A percentile compares a stretch with the other conserved stretches of the same genome.
Conservation (phyloP, 2,888 invertebrate species). For the Archips xylosteana region DNA sequence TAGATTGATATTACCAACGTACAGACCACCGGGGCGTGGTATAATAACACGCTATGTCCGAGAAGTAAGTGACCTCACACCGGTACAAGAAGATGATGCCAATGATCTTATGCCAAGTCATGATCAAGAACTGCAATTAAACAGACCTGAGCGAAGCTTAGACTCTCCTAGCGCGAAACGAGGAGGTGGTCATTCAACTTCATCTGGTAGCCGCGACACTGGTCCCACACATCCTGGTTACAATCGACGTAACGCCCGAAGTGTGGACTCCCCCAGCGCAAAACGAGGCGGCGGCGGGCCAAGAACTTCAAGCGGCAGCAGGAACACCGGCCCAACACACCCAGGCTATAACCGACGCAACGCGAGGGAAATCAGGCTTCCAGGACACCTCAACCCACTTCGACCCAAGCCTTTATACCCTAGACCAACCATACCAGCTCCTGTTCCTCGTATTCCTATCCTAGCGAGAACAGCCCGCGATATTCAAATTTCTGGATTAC, state of each 20-base stretch:
- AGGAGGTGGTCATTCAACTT: conserved; percentile 52
- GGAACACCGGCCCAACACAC: conserved; percentile 25
- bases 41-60: conserved; percentile 43
- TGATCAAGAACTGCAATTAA: conserved; percentile 40
- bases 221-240: conserved; percentile 61
- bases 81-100: conserved; percentile 50
- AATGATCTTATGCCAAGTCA: conserved; percentile 45
- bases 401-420: conserved; percentile 43
- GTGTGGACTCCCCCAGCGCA: conserved; percentile 39
- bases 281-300: conserved; percentile 27
- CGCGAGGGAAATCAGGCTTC: conserved; percentile 43
- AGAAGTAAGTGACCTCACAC: conserved; percentile 50
- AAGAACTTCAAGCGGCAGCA: conserved; percentile 12
- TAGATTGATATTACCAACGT: conserved; percentile 50
- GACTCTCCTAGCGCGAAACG: conserved; percentile 56
- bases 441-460: conserved; percentile 40
- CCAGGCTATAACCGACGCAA: conserved; percentile 34
- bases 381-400: conserved; percentile 32
- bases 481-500: conserved; percentile 46
- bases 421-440: conserved; percentile 33
- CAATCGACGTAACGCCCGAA: conserved; percentile 57
- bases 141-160: conserved; percentile 54
- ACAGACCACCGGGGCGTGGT: conserved; percentile 46
- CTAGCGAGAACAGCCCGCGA: conserved; percentile 47
- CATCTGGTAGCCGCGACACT: conserved; percentile 53